Conservation (phyloP, 2,888 invertebrate genomes). For the Sarcophaga caerulescens region DNA sequence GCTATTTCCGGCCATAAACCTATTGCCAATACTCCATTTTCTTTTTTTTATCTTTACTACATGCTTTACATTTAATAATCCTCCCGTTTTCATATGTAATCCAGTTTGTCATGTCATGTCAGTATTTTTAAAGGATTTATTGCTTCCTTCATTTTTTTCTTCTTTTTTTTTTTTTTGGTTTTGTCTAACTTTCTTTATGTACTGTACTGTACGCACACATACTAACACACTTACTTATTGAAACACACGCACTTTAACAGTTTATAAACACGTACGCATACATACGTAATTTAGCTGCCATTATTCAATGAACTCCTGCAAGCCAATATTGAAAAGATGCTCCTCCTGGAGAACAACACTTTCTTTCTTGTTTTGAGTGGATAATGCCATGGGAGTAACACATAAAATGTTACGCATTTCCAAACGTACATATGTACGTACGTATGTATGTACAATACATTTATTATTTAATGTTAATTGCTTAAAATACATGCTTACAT, state of each 20-base stretch:
- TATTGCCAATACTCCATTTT: conserved; percentile 1
- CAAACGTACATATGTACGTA: not conserved
- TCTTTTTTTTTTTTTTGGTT: not conserved
- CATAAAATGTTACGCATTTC: not conserved
- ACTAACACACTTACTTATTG: not conserved
- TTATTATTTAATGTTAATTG: not conserved
- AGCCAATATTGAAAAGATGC: too few relatives aligned
- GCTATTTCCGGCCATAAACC: not conserved
- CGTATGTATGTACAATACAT: not conserved
- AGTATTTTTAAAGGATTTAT: conserved; percentile 79
- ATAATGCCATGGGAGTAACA: too few relatives aligned
- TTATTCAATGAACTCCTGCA: conserved; percentile 7
- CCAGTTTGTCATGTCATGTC: conserved; percentile 80
- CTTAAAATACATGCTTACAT: not conserved
- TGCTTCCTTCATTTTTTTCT: conserved; percentile 62
- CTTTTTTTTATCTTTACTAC: not conserved
- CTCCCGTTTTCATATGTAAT: conserved; percentile 74
- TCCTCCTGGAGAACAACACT: too few relatives aligned
- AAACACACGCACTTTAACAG: conserved; percentile 6
- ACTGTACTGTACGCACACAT: too few relatives aligned
- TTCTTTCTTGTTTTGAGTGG: too few relatives aligned
- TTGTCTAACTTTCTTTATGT: conserved; percentile 36
- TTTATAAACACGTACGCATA: not conserved
- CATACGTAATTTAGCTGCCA: conserved; percentile 13
- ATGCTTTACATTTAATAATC: conserved; percentile 67